phyloP scores from a whole-genome alignment of 2,888 invertebrate genomes.

The Glaucopsyche alexis region DNA sequence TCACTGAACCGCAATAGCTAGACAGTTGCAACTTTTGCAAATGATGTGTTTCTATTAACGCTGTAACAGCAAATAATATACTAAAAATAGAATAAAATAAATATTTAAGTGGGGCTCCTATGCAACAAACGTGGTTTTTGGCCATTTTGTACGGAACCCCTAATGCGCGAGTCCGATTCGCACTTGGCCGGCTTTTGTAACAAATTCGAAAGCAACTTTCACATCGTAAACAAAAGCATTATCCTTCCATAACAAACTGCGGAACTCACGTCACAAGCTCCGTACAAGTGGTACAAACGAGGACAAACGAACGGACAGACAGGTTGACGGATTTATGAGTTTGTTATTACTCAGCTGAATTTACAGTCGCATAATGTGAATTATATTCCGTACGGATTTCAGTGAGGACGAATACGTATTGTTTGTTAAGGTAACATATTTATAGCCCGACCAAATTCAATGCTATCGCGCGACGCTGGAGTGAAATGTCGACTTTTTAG shows the following conservation, averaged over 20 bases:
- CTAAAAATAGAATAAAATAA: no score
- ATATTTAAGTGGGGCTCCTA: no score
- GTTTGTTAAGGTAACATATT: neutral
- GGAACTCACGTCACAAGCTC: neutral
- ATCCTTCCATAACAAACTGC: neutral
- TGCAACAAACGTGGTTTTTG: no score
- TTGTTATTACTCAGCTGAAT: slow-evolving; percentile 8
- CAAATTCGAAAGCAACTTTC: neutral
- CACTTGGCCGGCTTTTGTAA: no score
- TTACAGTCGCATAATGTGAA: neutral
- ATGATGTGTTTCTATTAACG: no score
- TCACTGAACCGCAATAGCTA: no score
- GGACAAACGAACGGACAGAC: slow-evolving; percentile 9
- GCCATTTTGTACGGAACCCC: no score
- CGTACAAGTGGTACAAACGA: neutral
- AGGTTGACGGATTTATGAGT: slow-evolving; percentile 15
- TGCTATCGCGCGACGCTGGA: no score
- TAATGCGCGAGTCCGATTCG: no score
- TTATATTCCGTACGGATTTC: neutral
- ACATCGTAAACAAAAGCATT: neutral
- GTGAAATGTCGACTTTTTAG: no score
- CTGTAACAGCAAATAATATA: no score
- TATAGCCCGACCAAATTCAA: neutral
- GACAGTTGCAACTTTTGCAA: no score
- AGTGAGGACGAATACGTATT: neutral